Percentiles rank a stretch among this genome's conserved stretches.
phyloP scores from a whole-genome alignment of 2,113 vertebrate genomes.

The Chrysemys picta region DNA sequence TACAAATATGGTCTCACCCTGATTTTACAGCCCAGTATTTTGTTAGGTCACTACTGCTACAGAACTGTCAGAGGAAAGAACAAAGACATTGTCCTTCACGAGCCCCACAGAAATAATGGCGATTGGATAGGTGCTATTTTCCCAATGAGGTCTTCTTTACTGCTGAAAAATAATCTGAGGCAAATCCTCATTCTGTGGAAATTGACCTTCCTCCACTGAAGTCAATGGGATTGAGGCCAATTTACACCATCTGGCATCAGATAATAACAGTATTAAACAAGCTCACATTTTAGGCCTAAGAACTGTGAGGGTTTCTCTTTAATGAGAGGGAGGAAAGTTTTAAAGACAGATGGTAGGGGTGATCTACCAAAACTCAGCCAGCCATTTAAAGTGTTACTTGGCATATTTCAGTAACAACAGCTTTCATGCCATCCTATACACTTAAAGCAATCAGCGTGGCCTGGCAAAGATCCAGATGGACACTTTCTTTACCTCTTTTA shows the following conservation, averaged over 20 bases:
- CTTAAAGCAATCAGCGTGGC: not conserved
- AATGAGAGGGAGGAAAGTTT: not conserved
- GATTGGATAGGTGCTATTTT: not conserved
- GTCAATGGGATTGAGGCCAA: not conserved
- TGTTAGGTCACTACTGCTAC: not conserved
- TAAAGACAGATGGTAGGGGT: fast-evolving
- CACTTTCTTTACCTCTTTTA: not conserved
- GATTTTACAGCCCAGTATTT: not conserved
- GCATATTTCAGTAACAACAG: not conserved
- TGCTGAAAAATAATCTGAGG: not conserved
- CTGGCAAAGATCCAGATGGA: not conserved
- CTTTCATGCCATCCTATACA: not conserved
- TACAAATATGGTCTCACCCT: not conserved
- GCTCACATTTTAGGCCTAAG: not conserved
- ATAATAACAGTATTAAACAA: fast-evolving
- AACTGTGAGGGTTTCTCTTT: not conserved
- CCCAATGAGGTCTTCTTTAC: not conserved
- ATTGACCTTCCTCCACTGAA: not conserved
- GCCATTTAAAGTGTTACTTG: not conserved
- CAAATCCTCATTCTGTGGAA: not conserved
- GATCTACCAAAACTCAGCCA: not conserved
- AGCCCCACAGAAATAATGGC: not conserved
- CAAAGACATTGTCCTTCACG: not conserved
- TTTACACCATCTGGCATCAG: fast-evolving
- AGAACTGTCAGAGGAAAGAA: not conserved